phyloP scores from a whole-genome alignment of 2,113 vertebrate species.

The Haplochromis burtoni region DNA sequence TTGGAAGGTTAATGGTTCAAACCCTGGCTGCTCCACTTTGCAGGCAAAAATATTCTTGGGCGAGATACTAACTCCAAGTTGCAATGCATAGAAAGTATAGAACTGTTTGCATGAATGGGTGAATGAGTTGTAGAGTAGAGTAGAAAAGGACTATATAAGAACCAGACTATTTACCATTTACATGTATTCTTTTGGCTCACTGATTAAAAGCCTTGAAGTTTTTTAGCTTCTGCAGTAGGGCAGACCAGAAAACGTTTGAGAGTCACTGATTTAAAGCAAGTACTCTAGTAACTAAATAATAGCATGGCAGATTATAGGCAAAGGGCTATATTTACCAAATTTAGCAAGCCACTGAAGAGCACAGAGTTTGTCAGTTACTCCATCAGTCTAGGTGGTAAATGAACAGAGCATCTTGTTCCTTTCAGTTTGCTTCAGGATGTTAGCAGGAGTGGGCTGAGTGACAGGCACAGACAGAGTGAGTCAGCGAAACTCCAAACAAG shows the following conservation, averaged over 20 bases:
- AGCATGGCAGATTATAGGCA: neutral
- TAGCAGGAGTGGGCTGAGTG: slow-evolving; percentile 41
- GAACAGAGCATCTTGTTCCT: slow-evolving; percentile 17
- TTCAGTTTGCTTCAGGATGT: slow-evolving; percentile 19
- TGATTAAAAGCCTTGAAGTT: neutral
- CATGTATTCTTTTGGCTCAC: neutral
- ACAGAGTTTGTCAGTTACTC: neutral
- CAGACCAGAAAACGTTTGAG: neutral
- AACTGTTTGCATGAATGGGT: neutral
- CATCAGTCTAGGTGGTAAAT: neutral
- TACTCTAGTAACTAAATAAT: neutral
- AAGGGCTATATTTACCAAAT: neutral
- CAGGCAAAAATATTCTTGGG: neutral
- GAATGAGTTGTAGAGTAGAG: neutral
- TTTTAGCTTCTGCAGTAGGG: neutral
- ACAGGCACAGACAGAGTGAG: slow-evolving; percentile 15
- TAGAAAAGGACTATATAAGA: neutral
- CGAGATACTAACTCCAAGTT: neutral
- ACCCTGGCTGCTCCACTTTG: neutral
- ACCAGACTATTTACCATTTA: neutral
- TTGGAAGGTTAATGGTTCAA: neutral
- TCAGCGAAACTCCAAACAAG: slow-evolving; percentile 38
- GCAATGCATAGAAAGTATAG: neutral
- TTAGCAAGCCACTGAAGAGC: neutral
- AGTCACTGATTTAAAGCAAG: neutral